Evolutionary conservation across 2,113 vertebrate genomes (phyloP), one percentile per base, ranked within the genome.

Genomic region (Melanostigma gelatinosum): DNA sequence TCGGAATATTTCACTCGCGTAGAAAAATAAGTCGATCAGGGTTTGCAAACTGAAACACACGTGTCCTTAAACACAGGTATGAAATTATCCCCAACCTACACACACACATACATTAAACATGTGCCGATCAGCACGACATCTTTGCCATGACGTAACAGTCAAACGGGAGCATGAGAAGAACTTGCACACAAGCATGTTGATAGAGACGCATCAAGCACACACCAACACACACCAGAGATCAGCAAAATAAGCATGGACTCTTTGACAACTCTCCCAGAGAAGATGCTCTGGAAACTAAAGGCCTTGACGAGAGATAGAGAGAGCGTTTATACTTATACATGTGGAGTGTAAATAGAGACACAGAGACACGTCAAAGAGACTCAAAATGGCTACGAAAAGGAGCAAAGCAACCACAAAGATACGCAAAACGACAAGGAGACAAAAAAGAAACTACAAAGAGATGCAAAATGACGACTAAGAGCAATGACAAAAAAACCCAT

Each of bases 241-340:
- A 79, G 57, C 79, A 77, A 34, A 13, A 74, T 27, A 11, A 40
- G 12, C 62, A 0, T 27, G n/a, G 72, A 29, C 52, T 36, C 13
- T 79, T 71, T 52, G 63, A 84, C 2, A 57, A 24, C 40, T n/a
- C 60, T n/a, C 3, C 7, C 4, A 63, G 57, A 67, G 82, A 80
- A 82, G 55, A 29, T 63, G 74, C 2, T 64, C 63, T 64, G 69
- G 64, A 60, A 63, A 55, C 79, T 57, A 6, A 16, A 34, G 36
- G 22, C 27, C 4, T 22, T 32, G 15, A 36, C 29, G 29, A 46
- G 44, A 12, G 44, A 6, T 2, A 46, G 15, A 46, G 44, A 16
- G 13, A 46, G 11, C 11, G 42, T 44, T 46, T 46, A 22, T 8
- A 27, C 11, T 4, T 16, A 22, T 8, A 27, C 11, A 27, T 57